Evolutionary conservation across 2,888 invertebrate species (phyloP), one percentile per base, ranked within the genome.

Genomic region (Pseudococcus viburni): DNA sequence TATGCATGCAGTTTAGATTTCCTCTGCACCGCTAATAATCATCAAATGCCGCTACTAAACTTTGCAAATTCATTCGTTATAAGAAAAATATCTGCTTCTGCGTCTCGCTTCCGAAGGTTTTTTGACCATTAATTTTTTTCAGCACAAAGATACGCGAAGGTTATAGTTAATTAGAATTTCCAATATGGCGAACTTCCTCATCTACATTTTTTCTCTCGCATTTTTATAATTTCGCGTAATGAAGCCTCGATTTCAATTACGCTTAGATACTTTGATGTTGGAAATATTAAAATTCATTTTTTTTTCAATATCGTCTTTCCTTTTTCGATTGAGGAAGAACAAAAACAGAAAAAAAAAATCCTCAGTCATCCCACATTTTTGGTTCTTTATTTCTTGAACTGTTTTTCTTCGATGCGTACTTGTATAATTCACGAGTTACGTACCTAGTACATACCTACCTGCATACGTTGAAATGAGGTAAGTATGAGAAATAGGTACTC

Each of bases 191-290:
- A 26, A 11, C 68, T 68, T 68, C 68, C 68, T 26, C 26, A 68
- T 68, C 26, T 68, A 22, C 68, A 68, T 68, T 26, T 26, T 68
- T 26, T 68, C 22, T 9, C 68, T 68, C 26, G n/a, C 15, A 0
- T 4, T 68, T 68, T 68, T 68, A 12, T 68, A 68, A 68, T 68
- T 68, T 68, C 68, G 22, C 68, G 68, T 68, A 68, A 68, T 68
- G 68, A 68, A 68, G 68, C 68, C 22, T 68, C 68, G 68, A 68
- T 68, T 68, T 68, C 68, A 68, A 68, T 68, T 68, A 68, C 68
- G 26, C 68, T 22, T 68, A 26, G 9, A 68, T 26, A 26, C 68
- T 68, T 68, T 68, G 68, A 68, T 68, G 68, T 68, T 68, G 22
- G 12, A 68, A 68, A 68, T 68, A 68, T 68, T 26, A 22, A 22